A percentile compares a stretch with the other conserved stretches of the same genome.
Conservation (phyloP, 2,888 invertebrate genomes). For the Tanypteryx hageni region DNA sequence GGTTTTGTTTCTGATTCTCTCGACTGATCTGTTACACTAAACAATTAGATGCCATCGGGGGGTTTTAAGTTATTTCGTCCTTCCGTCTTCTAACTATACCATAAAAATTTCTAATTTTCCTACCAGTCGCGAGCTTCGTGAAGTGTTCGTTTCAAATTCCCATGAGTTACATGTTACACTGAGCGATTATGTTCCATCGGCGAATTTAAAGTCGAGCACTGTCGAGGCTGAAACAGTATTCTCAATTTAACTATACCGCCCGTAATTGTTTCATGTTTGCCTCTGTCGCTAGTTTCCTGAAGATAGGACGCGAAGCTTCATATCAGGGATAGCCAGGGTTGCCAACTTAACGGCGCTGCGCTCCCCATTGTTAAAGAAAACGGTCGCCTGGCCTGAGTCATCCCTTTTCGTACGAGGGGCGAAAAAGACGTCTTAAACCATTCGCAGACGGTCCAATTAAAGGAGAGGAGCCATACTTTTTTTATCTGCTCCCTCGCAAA, state of each 20-base stretch:
- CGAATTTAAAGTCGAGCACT: not conserved
- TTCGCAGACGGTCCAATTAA: constrained; percentile 17
- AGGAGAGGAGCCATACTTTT: not conserved
- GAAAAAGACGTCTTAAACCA: not conserved
- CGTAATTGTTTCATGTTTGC: not conserved
- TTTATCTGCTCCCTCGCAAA: not conserved
- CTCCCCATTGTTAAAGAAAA: not conserved
- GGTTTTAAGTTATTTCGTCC: too few species aligned
- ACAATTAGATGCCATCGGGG: too few species aligned
- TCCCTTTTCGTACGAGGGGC: not conserved
- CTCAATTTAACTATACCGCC: too few species aligned
- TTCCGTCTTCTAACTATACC: too few species aligned
- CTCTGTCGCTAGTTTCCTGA: not conserved
- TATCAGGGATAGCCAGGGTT: not conserved
- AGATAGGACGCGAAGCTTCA: not conserved
- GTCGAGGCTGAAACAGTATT: not conserved
- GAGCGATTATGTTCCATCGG: too few species aligned
- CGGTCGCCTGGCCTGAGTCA: not conserved
- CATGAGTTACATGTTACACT: not conserved
- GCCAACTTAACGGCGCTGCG: not conserved
- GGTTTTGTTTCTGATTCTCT: too few species aligned
- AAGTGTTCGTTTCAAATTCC: not conserved
- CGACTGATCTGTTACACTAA: too few species aligned
- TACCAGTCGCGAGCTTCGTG: too few species aligned
- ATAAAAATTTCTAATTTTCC: too few species aligned